phyloP scores from a whole-genome alignment of 2,797 vertebrate genomes.

The Hemibagrus guttatus region DNA sequence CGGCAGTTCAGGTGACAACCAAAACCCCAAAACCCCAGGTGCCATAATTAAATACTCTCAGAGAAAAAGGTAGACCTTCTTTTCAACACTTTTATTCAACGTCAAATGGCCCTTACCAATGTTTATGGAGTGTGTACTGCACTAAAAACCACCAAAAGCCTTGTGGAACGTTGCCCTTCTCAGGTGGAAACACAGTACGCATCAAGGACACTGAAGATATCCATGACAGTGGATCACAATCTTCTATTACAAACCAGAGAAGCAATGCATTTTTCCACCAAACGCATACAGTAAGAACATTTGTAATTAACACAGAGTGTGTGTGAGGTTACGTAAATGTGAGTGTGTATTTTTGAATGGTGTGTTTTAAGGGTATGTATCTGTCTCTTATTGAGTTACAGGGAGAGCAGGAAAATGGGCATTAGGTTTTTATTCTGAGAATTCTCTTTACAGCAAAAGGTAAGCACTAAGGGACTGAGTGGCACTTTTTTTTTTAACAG shows the following conservation, averaged over 20 bases:
- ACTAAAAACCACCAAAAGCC: constrained; percentile 35
- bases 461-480: constrained; percentile 58
- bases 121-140: constrained; percentile 39
- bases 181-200: constrained; percentile 26
- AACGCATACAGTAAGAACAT: constrained; percentile 38
- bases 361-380: constrained; percentile 34
- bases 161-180: constrained; percentile 14
- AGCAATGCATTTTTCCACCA: constrained; percentile 9
- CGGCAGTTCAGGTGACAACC: constrained; percentile 46
- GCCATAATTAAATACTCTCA: constrained; percentile 42
- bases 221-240: constrained; percentile 9
- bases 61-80: constrained; percentile 34
- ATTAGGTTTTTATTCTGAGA: constrained; percentile 61
- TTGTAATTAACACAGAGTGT: constrained; percentile 20
- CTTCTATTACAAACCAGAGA: constrained; percentile 30
- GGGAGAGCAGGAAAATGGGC: constrained; percentile 54
- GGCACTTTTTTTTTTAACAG: constrained; percentile 14
- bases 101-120: constrained; percentile 31
- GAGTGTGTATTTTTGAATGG: constrained; percentile 38
- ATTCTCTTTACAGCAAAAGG: constrained; percentile 60
- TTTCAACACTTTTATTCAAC: constrained; percentile 41
- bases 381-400: constrained; percentile 37
- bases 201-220: constrained; percentile 18
- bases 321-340: constrained; percentile 34
- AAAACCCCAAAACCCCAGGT: constrained; percentile 46